Evolutionary conservation across 2,888 invertebrate species (phyloP).

Genomic region (Parthenolecanium corni): DNA sequence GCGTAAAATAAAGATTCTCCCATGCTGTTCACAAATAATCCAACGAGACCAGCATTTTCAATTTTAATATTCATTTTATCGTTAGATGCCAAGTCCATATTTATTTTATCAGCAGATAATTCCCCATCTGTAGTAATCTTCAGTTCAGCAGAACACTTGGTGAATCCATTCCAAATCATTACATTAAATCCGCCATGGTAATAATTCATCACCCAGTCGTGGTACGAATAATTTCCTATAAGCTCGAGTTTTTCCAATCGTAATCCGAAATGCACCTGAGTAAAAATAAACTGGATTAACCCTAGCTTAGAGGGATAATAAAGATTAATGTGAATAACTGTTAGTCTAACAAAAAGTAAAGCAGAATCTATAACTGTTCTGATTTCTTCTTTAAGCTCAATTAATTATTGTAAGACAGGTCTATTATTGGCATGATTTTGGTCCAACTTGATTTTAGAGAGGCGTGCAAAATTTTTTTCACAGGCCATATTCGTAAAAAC

Average conservation of each 20-base stretch:
- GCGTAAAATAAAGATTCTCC: constrained; percentile 73
- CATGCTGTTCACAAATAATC: constrained; percentile 66
- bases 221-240: constrained; percentile 61
- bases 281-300: constrained; percentile 34
- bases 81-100: constrained; percentile 62
- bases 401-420: no score
- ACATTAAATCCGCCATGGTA: constrained; percentile 68
- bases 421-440: no score
- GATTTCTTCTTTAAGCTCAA: no score
- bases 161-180: constrained; percentile 55
- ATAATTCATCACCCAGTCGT: constrained; percentile 51
- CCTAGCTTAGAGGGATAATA: no score
- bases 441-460: no score
- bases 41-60: constrained; percentile 67
- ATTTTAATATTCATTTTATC: constrained; percentile 66
- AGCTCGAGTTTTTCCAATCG: constrained; percentile 58
- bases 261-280: constrained; percentile 56
- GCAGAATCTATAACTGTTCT: no score
- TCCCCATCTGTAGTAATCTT: constrained; percentile 64
- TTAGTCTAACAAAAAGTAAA: no score
- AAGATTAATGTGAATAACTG: no score
- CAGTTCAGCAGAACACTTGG: constrained; percentile 56
- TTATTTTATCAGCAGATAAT: constrained; percentile 63
- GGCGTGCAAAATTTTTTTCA: no score
- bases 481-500: no score